A percentile compares a stretch with the other conserved stretches of the same genome.
Conservation (phyloP, 2,797 vertebrate genomes). For the Liparis tanakae region DNA sequence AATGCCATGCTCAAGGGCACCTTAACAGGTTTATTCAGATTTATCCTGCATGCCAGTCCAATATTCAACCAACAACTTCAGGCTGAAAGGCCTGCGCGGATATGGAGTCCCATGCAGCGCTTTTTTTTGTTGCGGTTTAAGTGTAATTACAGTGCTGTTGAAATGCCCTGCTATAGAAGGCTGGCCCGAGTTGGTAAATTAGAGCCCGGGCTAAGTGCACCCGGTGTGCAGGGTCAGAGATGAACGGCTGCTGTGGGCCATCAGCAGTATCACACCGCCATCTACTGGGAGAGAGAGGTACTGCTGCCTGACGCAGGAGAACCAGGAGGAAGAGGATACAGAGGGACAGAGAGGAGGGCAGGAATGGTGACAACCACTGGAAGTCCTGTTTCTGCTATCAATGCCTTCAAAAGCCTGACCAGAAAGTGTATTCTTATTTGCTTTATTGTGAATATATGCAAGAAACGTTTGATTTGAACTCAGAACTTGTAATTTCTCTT, state of each 20-base stretch:
- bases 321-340: background rate
- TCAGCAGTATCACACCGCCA: slow-evolving; percentile 74
- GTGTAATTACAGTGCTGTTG: slow-evolving; percentile 44
- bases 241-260: slow-evolving; percentile 25
- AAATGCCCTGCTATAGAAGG: slow-evolving; percentile 36
- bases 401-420: background rate
- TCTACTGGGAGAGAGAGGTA: slow-evolving; percentile 71
- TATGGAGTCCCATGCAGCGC: slow-evolving; percentile 29
- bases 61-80: background rate
- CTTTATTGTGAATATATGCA: background rate
- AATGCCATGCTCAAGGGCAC: background rate
- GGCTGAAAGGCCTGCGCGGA: slow-evolving; percentile 8
- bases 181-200: slow-evolving; percentile 50
- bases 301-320: background rate
- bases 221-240: slow-evolving; percentile 33
- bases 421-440: background rate
- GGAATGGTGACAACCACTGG: background rate
- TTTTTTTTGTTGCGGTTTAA: slow-evolving; percentile 32
- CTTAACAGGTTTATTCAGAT: slow-evolving; percentile 3
- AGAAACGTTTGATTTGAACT: background rate
- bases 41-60: background rate
- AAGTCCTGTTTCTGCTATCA: background rate
- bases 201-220: slow-evolving; percentile 32
- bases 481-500: background rate
- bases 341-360: background rate